Evolutionary conservation across 2,113 vertebrate species (phyloP).

Genomic region (Phoenicopterus ruber): DNA sequence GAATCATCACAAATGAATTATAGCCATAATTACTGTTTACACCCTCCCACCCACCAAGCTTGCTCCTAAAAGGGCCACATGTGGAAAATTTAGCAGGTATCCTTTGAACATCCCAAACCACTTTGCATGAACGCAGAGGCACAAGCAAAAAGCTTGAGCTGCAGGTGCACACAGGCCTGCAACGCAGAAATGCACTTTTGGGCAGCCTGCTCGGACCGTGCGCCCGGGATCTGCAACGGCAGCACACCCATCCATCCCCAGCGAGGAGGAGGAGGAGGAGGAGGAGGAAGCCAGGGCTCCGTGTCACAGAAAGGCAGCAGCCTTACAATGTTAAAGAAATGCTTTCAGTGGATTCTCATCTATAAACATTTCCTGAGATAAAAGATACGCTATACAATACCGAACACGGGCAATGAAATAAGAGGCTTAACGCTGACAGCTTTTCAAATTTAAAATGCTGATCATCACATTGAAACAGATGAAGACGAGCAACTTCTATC

Average conservation of each 20-base stretch:
- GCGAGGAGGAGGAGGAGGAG: background rate
- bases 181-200: background rate
- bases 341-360: background rate
- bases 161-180: background rate
- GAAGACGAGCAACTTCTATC: constrained; percentile 2
- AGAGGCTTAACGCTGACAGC: background rate
- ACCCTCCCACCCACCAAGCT: background rate
- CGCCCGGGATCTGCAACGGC: background rate
- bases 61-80: background rate
- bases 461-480: background rate
- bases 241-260: background rate
- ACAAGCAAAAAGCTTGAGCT: background rate
- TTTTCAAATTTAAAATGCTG: background rate
- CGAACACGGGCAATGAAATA: background rate
- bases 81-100: background rate
- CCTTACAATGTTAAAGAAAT: background rate
- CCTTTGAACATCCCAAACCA: background rate
- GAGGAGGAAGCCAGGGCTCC: background rate
- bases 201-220: background rate
- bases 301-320: background rate
- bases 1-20: background rate
- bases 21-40: background rate
- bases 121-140: background rate
- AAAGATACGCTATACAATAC: background rate
- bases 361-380: background rate